Evolutionary conservation across 2,797 vertebrate species (phyloP).

Genomic region (Apogon talboti): DNA sequence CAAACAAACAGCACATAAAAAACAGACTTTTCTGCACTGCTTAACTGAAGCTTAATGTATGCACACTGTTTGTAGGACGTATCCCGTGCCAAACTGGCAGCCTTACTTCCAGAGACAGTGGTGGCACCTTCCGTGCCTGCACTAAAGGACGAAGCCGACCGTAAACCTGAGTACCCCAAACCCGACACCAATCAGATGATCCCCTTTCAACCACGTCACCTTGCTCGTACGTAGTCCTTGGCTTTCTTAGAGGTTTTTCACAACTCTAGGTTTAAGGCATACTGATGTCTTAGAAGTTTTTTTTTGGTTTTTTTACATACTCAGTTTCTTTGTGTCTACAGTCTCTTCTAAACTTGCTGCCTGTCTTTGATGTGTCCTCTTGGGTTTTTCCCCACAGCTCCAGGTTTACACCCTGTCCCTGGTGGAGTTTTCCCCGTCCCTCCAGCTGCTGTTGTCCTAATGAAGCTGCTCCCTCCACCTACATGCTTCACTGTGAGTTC

Average conservation of each 20-base stretch:
- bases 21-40: not conserved
- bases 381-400: conserved; percentile 82
- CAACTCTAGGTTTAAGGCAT: not conserved
- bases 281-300: too few relatives aligned
- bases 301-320: not conserved
- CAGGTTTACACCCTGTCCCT: conserved; percentile 96
- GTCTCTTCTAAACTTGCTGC: not conserved
- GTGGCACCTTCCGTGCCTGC: conserved; percentile 91
- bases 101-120: conserved; percentile 93
- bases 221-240: conserved; percentile 88
- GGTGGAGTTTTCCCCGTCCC: conserved; percentile 98
- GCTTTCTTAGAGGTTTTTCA: not conserved
- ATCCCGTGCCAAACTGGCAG: conserved; percentile 94
- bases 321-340: not conserved
- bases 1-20: too few relatives aligned
- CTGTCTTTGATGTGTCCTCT: conserved; percentile 18
- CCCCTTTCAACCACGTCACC: conserved; percentile 97
- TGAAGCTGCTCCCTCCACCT: conserved; percentile 98
- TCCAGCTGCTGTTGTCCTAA: conserved; percentile 93
- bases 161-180: conserved; percentile 98
- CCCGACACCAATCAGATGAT: conserved; percentile 99
- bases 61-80: conserved; percentile 87
- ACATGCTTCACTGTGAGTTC: conserved; percentile 93
- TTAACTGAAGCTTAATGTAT: not conserved
- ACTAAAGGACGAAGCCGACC: conserved; percentile 94